Evolutionary conservation across 2,113 vertebrate genomes (phyloP).

Genomic region (Callopanchax toddi): DNA sequence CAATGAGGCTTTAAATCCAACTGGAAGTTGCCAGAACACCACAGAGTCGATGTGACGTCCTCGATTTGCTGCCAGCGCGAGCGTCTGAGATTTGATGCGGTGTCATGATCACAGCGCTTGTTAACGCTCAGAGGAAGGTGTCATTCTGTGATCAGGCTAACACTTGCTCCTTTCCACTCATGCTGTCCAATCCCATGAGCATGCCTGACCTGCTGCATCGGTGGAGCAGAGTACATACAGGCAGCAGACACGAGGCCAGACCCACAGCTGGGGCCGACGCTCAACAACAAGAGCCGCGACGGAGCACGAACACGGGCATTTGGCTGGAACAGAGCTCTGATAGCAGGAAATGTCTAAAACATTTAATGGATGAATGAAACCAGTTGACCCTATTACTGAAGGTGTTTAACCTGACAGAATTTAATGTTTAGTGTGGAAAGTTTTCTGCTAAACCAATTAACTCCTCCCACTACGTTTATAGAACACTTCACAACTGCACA

Average conservation of each 20-base stretch:
- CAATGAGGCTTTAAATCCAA: neutral
- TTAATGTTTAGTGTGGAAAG: no score
- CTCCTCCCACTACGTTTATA: no score
- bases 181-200: slow-evolving; percentile 30
- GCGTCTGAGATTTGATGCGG: slow-evolving; percentile 33
- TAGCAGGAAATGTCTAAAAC: neutral
- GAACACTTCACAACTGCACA: no score
- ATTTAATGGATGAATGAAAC: neutral
- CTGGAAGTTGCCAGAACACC: neutral
- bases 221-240: slow-evolving; percentile 48
- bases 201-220: slow-evolving; percentile 56
- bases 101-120: slow-evolving; percentile 34
- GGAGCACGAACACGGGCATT: slow-evolving; percentile 15
- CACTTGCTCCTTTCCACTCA: slow-evolving; percentile 39
- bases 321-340: neutral
- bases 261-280: slow-evolving; percentile 59
- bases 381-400: neutral
- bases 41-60: neutral
- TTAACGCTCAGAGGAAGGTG: slow-evolving; percentile 35
- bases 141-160: slow-evolving; percentile 14
- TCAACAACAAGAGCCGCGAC: slow-evolving; percentile 15
- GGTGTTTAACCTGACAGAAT: no score
- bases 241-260: slow-evolving; percentile 36
- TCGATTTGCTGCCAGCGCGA: slow-evolving; percentile 6
- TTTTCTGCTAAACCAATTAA: no score